A percentile compares a stretch with the other conserved stretches of the same genome.
These are phyloP conservation scores for Caenorhabditis japonica DNA, from an alignment of 2,888 invertebrate genomes.

Conservation along the genomic window DNA sequence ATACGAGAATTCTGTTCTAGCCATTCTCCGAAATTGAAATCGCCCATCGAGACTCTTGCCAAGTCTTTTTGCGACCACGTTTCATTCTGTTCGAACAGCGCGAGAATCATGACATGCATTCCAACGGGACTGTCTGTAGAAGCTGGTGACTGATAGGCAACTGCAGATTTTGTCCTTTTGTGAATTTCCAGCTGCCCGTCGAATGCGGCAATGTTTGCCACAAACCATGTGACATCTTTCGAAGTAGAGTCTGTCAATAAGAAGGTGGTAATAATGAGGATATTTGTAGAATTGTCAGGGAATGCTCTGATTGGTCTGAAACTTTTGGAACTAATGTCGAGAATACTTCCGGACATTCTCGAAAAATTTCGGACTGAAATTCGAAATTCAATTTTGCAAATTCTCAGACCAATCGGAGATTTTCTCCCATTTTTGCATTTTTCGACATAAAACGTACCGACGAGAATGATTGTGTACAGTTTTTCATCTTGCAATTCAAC, in stretches of 20 bases:
- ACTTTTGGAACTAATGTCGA: no score
- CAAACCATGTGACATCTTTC: conserved; percentile 41
- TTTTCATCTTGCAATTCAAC: conserved; percentile 50
- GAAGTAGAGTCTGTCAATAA: conserved; percentile 50
- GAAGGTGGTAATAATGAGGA: no score
- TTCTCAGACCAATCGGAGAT: no score
- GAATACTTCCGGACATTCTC: no score
- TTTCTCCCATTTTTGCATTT: no score
- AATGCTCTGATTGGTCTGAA: no score
- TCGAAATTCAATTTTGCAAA: no score
- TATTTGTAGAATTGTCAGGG: no score
- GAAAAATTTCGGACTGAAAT: neutral
- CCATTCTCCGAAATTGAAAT: conserved; percentile 47
- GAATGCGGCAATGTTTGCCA: conserved; percentile 51
- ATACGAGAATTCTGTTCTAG: conserved; percentile 31
- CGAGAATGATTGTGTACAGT: conserved; percentile 54
- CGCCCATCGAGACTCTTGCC: conserved; percentile 43
- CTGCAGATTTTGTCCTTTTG: conserved; percentile 43
- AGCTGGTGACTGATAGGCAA: conserved; percentile 44
- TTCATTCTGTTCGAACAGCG: conserved; percentile 53
- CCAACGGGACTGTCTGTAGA: conserved; percentile 32
- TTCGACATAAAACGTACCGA: no score
- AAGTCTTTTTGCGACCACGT: conserved; percentile 50
- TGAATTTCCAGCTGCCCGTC: conserved; percentile 51
- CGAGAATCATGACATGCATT: conserved; percentile 56